Percentiles rank a stretch among this genome's conserved stretches.
Evolutionary conservation across 2,797 vertebrate species (phyloP).

Genomic region (Phaenicophaeus curvirostris): DNA sequence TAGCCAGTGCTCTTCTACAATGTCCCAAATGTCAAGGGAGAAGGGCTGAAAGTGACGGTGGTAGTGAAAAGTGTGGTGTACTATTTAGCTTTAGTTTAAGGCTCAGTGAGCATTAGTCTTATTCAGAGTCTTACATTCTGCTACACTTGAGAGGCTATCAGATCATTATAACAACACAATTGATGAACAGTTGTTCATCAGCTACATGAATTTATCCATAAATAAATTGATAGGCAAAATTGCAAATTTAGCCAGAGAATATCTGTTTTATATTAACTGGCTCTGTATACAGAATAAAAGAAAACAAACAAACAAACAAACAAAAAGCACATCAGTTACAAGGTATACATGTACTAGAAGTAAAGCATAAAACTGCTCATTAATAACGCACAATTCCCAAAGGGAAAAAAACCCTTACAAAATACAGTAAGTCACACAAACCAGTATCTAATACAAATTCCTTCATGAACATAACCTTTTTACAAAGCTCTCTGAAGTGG

Average conservation of each 20-base stretch:
- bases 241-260: slow-evolving; percentile 29
- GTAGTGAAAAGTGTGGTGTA: background rate
- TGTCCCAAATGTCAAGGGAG: background rate
- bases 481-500: slow-evolving; percentile 62
- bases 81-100: slow-evolving; percentile 39
- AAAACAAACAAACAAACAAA: background rate
- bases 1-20: background rate
- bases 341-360: slow-evolving; percentile 10
- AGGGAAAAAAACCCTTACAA: slow-evolving; percentile 61
- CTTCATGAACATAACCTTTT: slow-evolving; percentile 59
- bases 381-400: slow-evolving; percentile 69
- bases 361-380: slow-evolving; percentile 74
- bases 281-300: slow-evolving; percentile 22
- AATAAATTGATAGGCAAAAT: slow-evolving; percentile 44
- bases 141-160: background rate
- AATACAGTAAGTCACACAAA: slow-evolving; percentile 70
- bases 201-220: slow-evolving; percentile 19
- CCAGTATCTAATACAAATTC: slow-evolving; percentile 55
- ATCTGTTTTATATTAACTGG: slow-evolving; percentile 14
- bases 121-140: background rate
- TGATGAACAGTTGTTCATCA: background rate
- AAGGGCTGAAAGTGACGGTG: background rate
- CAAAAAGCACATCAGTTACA: slow-evolving; percentile 9
- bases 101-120: background rate
- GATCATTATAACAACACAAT: background rate